Conservation (phyloP, 1,140 invertebrate genomes). For the Lordiphosa mommai region DNA sequence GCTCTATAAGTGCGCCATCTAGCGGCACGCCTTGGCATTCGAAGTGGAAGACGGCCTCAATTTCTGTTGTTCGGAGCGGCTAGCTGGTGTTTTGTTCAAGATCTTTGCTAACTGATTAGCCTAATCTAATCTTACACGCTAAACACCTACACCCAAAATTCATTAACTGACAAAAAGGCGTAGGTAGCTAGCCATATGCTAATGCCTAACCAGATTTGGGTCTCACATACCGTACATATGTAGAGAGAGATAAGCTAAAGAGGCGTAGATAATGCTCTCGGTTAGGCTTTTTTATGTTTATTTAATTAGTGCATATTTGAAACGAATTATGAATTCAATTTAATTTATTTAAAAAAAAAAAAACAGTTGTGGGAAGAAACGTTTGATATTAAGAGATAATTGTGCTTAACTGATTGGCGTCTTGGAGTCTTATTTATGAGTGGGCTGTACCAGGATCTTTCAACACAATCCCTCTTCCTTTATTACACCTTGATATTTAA, state of each 20-base stretch:
- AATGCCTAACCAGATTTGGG: conserved; percentile 43
- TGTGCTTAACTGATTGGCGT: neutral
- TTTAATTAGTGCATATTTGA: conserved; percentile 70
- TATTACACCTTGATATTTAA: too few relatives aligned
- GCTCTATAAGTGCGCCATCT: conserved; percentile 13
- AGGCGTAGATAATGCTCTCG: conserved; percentile 65
- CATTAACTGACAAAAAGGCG: conserved; percentile 40
- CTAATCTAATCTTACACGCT: conserved; percentile 73
- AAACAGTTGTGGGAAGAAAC: conserved; percentile 1
- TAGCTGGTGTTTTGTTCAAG: conserved; percentile 8
- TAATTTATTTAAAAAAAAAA: conserved; percentile 9
- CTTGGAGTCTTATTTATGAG: neutral
- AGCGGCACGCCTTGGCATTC: conserved; percentile 42
- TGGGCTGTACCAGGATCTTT: neutral
- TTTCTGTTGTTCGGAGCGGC: neutral
- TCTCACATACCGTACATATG: conserved; percentile 38
- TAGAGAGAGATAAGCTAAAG: conserved; percentile 64
- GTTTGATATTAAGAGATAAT: conserved; percentile 1
- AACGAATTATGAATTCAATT: conserved; percentile 58
- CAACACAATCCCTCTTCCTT: neutral
- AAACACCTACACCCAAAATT: conserved; percentile 62
- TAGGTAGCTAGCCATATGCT: conserved; percentile 29
- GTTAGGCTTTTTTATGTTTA: conserved; percentile 58
- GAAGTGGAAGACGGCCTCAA: neutral
- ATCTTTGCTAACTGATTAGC: conserved; percentile 58